Evolutionary conservation across 2,113 vertebrate species (phyloP).

Genomic region (Phaethornis superciliosus): DNA sequence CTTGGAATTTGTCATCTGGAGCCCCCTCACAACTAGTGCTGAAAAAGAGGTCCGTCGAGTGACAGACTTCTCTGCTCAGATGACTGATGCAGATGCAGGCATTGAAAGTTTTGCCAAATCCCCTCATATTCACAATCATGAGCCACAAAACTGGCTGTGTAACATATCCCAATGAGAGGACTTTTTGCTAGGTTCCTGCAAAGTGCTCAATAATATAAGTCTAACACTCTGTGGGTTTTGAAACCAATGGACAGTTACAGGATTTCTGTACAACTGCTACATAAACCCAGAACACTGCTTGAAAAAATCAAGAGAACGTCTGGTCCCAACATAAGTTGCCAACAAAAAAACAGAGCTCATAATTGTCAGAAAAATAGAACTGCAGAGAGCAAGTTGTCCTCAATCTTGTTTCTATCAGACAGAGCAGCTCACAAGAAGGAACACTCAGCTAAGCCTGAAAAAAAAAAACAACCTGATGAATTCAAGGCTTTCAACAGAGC

Average conservation of each 20-base stretch:
- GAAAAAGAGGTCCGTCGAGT: background rate
- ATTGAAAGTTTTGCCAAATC: background rate
- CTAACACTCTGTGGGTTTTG: background rate
- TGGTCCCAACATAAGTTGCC: background rate
- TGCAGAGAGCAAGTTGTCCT: background rate
- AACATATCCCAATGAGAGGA: background rate
- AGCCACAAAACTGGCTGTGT: background rate
- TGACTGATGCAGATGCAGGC: background rate
- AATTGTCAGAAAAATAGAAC: background rate
- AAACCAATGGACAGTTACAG: background rate
- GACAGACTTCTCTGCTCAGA: background rate
- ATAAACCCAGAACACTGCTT: background rate
- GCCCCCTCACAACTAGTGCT: background rate
- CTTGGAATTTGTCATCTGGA: background rate
- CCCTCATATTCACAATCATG: background rate
- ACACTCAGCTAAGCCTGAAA: background rate
- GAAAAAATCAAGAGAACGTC: background rate
- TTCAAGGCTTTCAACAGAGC: background rate
- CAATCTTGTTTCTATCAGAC: background rate
- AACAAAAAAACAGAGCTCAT: background rate
- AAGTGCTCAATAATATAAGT: background rate
- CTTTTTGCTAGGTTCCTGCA: background rate
- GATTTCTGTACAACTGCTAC: background rate
- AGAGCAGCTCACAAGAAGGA: background rate
- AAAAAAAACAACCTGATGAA: accelerated